Conservation (phyloP, 2,113 vertebrate species). For the Glaucidium brasilianum region DNA sequence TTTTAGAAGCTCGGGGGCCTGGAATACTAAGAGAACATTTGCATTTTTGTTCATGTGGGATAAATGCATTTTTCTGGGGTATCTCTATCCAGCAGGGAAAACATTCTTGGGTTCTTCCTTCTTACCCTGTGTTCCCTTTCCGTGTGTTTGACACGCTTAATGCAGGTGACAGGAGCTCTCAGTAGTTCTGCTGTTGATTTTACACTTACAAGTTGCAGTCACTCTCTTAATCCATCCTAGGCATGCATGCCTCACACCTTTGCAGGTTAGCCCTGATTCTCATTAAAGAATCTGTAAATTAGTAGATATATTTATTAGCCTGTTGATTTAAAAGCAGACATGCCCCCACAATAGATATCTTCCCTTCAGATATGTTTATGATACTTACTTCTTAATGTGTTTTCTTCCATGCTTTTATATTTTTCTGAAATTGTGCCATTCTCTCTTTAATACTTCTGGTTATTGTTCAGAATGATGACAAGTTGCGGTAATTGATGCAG, state of each 20-base stretch:
- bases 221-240: not conserved
- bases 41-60: not conserved
- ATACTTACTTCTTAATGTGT: not conserved
- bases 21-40: not conserved
- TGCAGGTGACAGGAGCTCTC: not conserved
- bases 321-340: not conserved
- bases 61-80: not conserved
- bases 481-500: not conserved
- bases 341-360: not conserved
- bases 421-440: not conserved
- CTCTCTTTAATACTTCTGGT: not conserved
- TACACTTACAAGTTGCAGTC: not conserved
- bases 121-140: not conserved
- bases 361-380: not conserved
- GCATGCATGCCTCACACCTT: not conserved
- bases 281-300: not conserved
- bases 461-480: not conserved
- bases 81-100: not conserved
- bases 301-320: not conserved
- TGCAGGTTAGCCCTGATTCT: not conserved
- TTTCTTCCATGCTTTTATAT: not conserved
- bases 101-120: not conserved
- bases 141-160: not conserved
- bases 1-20: not conserved
- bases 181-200: not conserved